A percentile compares a stretch with the other conserved stretches of the same genome.
These are phyloP conservation scores for Tetragonula clypearis DNA, from an alignment of 1,140 invertebrate species.

Conservation along the genomic window DNA sequence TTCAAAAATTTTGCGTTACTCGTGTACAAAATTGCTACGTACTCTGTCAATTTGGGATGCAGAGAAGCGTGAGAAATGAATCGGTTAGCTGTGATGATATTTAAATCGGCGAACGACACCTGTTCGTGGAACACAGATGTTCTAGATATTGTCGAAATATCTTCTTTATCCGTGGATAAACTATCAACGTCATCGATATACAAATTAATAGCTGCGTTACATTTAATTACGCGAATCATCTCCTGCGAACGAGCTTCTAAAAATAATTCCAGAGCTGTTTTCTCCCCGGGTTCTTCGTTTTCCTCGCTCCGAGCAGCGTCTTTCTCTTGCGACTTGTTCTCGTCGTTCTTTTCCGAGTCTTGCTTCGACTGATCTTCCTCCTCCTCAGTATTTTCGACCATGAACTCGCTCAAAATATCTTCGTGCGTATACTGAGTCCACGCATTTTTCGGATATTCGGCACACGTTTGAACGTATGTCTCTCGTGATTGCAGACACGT, in stretches of 20 bases:
- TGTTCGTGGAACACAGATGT: conserved; percentile 82
- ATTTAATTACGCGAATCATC: conserved; percentile 78
- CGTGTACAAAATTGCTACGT: conserved; percentile 85
- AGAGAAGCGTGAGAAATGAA: conserved; percentile 84
- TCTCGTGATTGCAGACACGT: conserved; percentile 80
- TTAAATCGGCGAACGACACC: conserved; percentile 83
- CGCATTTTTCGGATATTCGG: conserved; percentile 85
- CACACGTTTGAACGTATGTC: conserved; percentile 85
- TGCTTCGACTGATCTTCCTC: conserved; percentile 5
- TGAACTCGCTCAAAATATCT: conserved; percentile 4
- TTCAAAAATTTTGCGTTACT: conserved; percentile 44
- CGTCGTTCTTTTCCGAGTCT: conserved; percentile 29
- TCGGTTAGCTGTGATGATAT: conserved; percentile 82
- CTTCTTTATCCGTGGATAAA: conserved; percentile 67
- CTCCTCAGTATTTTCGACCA: neutral
- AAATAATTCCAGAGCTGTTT: conserved; percentile 59
- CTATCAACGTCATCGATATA: conserved; percentile 84
- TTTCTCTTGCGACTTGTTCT: conserved; percentile 26
- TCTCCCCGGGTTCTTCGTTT: conserved; percentile 23
- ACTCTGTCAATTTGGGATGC: conserved; percentile 84
- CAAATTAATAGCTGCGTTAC: conserved; percentile 85
- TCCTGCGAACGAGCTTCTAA: conserved; percentile 44
- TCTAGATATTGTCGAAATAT: neutral
- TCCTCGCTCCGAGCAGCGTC: neutral
- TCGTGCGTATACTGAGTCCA: conserved; percentile 86